Evolutionary conservation across 1,140 invertebrate species (phyloP).

Genomic region (Pinna nobilis): DNA sequence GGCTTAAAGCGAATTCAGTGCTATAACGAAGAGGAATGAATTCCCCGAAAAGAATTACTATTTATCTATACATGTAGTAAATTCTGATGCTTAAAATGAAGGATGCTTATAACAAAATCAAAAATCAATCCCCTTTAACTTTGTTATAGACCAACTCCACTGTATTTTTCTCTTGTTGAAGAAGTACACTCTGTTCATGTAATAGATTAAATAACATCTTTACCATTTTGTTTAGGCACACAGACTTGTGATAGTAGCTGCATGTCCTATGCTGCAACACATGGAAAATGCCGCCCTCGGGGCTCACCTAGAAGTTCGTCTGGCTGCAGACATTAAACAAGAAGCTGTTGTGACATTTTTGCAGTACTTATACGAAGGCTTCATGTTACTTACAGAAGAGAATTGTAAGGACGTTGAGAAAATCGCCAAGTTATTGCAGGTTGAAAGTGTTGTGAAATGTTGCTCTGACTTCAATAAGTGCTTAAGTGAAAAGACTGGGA

Average conservation of each 20-base stretch:
- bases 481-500: constrained; percentile 33
- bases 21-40: too few species aligned
- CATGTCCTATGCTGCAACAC: constrained; percentile 48
- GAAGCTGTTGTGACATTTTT: constrained; percentile 43
- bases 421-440: constrained; percentile 45
- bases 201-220: too few species aligned
- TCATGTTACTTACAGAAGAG: constrained; percentile 49
- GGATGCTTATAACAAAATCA: too few species aligned
- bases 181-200: too few species aligned
- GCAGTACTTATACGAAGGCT: constrained; percentile 49
- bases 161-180: too few species aligned
- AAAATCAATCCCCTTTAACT: too few species aligned
- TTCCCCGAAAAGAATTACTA: too few species aligned
- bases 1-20: too few species aligned
- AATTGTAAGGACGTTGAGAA: constrained; percentile 45
- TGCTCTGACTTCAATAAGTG: constrained; percentile 45
- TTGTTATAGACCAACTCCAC: too few species aligned
- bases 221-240: constrained; percentile 36
- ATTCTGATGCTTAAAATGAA: too few species aligned
- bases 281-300: constrained; percentile 45
- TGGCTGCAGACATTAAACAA: constrained; percentile 43
- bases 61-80: too few species aligned
- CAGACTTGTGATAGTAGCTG: constrained; percentile 44
- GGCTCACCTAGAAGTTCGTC: constrained; percentile 40
- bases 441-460: constrained; percentile 45